These are phyloP conservation scores for Papilio machaon DNA, from an alignment of 1,140 invertebrate species.

Conservation along the genomic window DNA sequence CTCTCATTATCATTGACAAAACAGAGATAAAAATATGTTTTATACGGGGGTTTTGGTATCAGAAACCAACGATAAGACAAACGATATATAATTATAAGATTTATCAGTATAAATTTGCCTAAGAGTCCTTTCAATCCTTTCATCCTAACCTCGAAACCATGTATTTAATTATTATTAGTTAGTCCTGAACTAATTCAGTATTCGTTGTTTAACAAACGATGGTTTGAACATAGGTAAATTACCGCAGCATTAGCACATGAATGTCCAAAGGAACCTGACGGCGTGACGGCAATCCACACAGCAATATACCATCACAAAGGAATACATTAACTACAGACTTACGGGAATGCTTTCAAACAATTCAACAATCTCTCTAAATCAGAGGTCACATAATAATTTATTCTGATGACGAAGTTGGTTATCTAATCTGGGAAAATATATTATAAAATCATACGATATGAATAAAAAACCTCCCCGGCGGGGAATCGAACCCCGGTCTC, in stretches of 20 bases:
- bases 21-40: too few relatives aligned
- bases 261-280: constrained; percentile 18
- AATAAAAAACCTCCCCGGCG: constrained; percentile 43
- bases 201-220: constrained; percentile 1
- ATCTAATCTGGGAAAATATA: too few relatives aligned
- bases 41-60: too few relatives aligned
- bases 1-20: too few relatives aligned
- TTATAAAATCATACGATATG: too few relatives aligned
- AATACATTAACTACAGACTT: constrained; percentile 28
- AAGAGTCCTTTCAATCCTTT: neutral
- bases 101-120: too few relatives aligned
- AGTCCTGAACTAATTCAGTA: neutral
- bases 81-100: too few relatives aligned
- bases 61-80: too few relatives aligned
- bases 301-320: constrained; percentile 31
- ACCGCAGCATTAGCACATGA: constrained; percentile 29
- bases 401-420: neutral
- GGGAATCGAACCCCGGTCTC: constrained; percentile 55
- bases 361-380: neutral
- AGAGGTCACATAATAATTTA: neutral
- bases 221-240: neutral
- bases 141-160: neutral
- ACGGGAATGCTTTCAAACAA: neutral
- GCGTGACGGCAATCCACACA: constrained; percentile 24
- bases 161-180: neutral